A percentile compares a stretch with the other conserved stretches of the same genome.
phyloP scores from a whole-genome alignment of 1,140 invertebrate species.

The Cecropterus lyciades region DNA sequence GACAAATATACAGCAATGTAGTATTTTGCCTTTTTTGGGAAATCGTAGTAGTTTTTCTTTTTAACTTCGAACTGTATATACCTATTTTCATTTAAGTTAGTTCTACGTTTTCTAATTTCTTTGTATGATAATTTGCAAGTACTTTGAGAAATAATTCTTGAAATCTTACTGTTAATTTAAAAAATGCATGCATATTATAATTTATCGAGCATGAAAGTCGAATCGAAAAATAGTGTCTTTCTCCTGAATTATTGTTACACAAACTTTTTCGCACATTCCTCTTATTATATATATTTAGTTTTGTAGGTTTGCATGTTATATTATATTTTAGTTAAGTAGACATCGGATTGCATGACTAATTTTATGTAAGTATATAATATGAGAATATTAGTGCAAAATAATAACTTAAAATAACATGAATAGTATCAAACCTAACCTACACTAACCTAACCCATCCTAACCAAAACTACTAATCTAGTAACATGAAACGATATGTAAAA shows the following conservation, averaged over 20 bases:
- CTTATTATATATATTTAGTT: conserved; percentile 43
- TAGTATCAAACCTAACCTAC: too few species aligned
- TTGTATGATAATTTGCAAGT: too few species aligned
- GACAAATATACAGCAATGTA: conserved; percentile 43
- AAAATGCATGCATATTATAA: conserved; percentile 22
- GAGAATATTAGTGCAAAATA: too few species aligned
- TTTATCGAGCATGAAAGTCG: conserved; percentile 16
- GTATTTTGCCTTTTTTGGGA: neutral
- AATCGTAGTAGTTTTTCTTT: neutral
- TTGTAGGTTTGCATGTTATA: conserved; percentile 29
- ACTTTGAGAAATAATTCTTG: too few species aligned
- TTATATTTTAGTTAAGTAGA: too few species aligned
- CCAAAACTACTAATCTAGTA: too few species aligned
- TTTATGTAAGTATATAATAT: too few species aligned
- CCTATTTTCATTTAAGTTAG: neutral
- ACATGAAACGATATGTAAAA: too few species aligned
- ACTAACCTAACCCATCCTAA: too few species aligned
- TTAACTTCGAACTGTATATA: neutral
- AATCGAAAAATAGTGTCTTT: neutral
- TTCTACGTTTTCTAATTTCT: neutral
- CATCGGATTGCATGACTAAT: too few species aligned
- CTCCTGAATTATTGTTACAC: conserved; percentile 26
- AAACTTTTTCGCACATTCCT: conserved; percentile 79
- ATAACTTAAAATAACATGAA: too few species aligned
- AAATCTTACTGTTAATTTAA: too few species aligned